Evolutionary conservation across 2,113 vertebrate species (phyloP), one percentile per base, ranked within the genome.

Genomic region (Anolis carolinensis): DNA sequence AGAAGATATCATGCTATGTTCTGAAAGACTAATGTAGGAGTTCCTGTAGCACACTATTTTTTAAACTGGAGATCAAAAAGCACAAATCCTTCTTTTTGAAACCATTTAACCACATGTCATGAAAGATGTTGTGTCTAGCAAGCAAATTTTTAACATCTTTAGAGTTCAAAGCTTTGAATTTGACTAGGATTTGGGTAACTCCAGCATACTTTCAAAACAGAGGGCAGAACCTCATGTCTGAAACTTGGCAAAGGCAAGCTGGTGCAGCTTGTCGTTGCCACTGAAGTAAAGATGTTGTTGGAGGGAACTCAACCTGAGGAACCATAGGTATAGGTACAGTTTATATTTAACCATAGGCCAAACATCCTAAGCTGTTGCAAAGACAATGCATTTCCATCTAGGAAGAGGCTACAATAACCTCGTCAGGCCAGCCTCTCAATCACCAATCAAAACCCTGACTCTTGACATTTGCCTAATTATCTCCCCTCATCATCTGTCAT

Each of bases 401-500:
- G 91, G 94, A 89, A 76, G 89, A 93, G 84, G 88, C 83, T 90
- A 92, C 0, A 91, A 93, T 95, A 95, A 96, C 93, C 92, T 92
- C 89, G 88, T 91, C 91, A 91, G 90, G 86, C 92, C 90, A 94
- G 84, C 85, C 81, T 88, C 88, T 92, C 92, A 73, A 92, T 95
- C 95, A 95, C 95, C 93, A 94, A 96, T 94, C 91, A 95, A 94
- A 96, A 95, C 93, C 91, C 87, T 77, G 87, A 89, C 94, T 95
- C 90, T 90, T 94, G 95, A 96, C 94, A 95, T 95, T 95, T 95
- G 92, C 93, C 94, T 97, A 97, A 97, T 97, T 96, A 96, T 96
- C 95, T 96, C 93, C 96, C 94, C 94, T 96, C 94, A 92, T 96
- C 95, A 96, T 97, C 94, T 95, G 94, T 97, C 95, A 96, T 94